Conservation (phyloP, 2,113 vertebrate species). For the Mixornis gularis region DNA sequence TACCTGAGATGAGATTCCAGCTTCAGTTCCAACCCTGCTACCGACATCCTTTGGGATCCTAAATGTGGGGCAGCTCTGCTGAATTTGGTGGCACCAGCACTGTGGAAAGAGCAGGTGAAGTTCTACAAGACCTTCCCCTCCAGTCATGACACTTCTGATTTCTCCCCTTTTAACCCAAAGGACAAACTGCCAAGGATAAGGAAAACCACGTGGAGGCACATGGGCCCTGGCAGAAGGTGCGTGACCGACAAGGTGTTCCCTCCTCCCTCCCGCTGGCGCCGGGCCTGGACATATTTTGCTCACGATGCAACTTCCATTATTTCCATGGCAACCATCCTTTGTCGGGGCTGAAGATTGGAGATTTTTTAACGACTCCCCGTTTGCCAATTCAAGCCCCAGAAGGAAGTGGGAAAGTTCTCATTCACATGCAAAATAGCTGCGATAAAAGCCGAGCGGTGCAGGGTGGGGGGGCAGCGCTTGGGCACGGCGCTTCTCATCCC, state of each 20-base stretch:
- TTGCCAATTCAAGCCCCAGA: conserved; percentile 17
- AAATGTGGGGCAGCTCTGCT: background rate
- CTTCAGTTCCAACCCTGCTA: rapidly evolving
- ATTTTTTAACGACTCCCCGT: conserved; percentile 20
- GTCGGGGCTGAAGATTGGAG: background rate
- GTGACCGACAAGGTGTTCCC: background rate
- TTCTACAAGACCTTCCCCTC: background rate
- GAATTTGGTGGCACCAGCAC: background rate
- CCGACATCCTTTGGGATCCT: background rate
- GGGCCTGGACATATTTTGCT: conserved; percentile 1
- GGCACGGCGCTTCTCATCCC: background rate
- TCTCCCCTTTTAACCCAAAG: background rate
- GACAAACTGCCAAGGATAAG: background rate
- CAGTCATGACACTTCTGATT: background rate
- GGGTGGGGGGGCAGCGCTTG: background rate
- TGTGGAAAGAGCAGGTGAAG: background rate
- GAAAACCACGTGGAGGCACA: background rate
- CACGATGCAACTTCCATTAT: conserved; percentile 4
- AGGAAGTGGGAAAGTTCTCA: conserved; percentile 15
- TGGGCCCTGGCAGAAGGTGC: background rate
- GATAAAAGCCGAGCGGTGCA: background rate
- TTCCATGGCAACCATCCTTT: conserved; percentile 45
- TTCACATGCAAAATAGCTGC: conserved; percentile 20
- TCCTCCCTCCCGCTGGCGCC: background rate
- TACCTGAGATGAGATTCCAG: background rate